Evolutionary conservation across 2,113 vertebrate genomes (phyloP).

Genomic region (Lampris incognitus): DNA sequence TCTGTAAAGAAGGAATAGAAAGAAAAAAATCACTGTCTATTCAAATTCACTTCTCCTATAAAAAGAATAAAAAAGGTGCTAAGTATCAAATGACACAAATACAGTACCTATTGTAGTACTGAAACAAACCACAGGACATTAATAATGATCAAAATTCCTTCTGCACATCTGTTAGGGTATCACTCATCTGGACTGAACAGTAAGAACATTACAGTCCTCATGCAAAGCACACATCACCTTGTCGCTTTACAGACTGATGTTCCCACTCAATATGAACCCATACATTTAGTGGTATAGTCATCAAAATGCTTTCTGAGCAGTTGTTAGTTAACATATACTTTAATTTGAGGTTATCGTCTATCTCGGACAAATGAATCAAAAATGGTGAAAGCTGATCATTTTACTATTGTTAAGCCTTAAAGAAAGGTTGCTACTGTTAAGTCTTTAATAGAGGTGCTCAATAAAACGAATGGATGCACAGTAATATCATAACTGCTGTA

Average conservation of each 20-base stretch:
- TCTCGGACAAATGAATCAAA: background rate
- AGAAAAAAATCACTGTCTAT: background rate
- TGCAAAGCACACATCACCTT: background rate
- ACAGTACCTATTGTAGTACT: background rate
- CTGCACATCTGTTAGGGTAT: background rate
- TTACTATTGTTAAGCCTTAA: background rate
- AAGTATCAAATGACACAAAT: background rate
- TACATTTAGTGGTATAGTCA: too few relatives aligned
- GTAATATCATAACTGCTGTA: background rate
- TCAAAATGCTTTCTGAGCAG: too few relatives aligned
- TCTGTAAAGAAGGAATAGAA: slow-evolving; percentile 57
- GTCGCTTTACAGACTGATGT: background rate
- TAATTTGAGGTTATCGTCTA: background rate
- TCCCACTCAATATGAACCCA: too few relatives aligned
- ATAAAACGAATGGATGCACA: background rate
- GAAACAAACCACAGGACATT: background rate
- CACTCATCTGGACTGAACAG: background rate
- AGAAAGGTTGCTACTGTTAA: too few relatives aligned
- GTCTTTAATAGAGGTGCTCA: background rate
- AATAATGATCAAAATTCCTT: background rate
- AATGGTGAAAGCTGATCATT: background rate
- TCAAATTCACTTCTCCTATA: background rate
- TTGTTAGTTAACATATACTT: too few relatives aligned
- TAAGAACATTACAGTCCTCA: background rate
- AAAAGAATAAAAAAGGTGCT: background rate